These are phyloP conservation scores for Apamea anceps DNA, from an alignment of 2,888 invertebrate species.

Conservation along the genomic window DNA sequence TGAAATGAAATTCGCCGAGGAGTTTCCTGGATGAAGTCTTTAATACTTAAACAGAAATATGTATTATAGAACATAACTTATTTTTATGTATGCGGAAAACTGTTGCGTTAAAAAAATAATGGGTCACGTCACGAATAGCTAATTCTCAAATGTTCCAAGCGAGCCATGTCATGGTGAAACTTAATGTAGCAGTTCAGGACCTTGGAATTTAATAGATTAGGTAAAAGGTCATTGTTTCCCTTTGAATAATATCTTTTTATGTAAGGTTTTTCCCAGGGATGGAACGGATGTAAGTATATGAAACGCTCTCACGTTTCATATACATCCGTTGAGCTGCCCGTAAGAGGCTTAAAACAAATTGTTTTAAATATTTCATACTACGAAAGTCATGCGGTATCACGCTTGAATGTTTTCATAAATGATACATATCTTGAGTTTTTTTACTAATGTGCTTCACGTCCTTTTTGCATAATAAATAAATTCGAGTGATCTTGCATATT, in stretches of 20 bases:
- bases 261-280: constrained; percentile 8
- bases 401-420: background rate
- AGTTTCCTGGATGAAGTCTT: constrained; percentile 1
- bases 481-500: constrained; percentile 9
- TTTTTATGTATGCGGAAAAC: constrained; percentile 16
- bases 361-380: constrained; percentile 31
- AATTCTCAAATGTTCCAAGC: constrained; percentile 23
- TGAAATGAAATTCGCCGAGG: background rate
- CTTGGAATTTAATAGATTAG: constrained; percentile 35
- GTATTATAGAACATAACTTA: background rate
- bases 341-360: constrained; percentile 53
- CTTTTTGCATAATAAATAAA: background rate
- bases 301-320: constrained; percentile 26
- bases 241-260: constrained; percentile 35
- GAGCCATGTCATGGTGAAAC: constrained; percentile 26
- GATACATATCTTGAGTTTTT: background rate
- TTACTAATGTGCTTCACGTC: background rate
- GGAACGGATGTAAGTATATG: no score
- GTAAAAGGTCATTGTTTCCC: constrained; percentile 43
- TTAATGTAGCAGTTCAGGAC: constrained; percentile 10
- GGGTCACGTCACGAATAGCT: constrained; percentile 27
- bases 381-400: constrained; percentile 8
- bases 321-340: constrained; percentile 1
- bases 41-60: constrained; percentile 4
- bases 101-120: constrained; percentile 38